A percentile compares a stretch with the other conserved stretches of the same genome.
Conservation (phyloP, 2,888 invertebrate genomes). For the Escarpia spicata region DNA sequence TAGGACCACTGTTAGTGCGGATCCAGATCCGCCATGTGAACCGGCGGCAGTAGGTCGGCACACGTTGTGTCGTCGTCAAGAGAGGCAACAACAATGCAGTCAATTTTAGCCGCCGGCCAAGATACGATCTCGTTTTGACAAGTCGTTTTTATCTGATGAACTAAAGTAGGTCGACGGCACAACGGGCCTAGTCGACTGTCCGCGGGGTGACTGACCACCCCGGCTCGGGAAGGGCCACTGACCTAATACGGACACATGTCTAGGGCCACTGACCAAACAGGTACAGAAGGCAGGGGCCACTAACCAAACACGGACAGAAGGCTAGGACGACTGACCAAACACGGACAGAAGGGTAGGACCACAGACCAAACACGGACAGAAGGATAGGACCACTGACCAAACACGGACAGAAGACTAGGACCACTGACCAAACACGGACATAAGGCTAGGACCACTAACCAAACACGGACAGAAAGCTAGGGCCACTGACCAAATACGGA, state of each 20-base stretch:
- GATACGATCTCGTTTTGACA: background rate
- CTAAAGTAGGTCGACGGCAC: background rate
- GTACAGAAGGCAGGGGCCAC: background rate
- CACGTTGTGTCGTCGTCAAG: background rate
- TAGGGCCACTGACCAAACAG: background rate
- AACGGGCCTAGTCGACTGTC: background rate
- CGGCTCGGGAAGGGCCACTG: background rate
- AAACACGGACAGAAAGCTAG: no score
- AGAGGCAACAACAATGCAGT: background rate
- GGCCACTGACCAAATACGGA: no score
- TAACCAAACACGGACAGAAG: background rate
- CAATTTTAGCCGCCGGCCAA: background rate
- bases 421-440: background rate
- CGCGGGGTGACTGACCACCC: background rate
- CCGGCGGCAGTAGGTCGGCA: background rate
- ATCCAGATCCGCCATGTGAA: background rate
- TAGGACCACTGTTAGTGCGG: background rate
- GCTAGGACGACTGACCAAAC: background rate
- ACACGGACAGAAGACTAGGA: background rate
- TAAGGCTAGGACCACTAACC: no score
- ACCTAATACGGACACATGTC: background rate
- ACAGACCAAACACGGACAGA: no score
- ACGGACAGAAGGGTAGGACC: no score
- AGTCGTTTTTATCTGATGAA: slow-evolving; percentile 9
- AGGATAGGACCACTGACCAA: no score